Conservation (phyloP, 2,888 invertebrate genomes). For the Drosophila meridionalis region DNA sequence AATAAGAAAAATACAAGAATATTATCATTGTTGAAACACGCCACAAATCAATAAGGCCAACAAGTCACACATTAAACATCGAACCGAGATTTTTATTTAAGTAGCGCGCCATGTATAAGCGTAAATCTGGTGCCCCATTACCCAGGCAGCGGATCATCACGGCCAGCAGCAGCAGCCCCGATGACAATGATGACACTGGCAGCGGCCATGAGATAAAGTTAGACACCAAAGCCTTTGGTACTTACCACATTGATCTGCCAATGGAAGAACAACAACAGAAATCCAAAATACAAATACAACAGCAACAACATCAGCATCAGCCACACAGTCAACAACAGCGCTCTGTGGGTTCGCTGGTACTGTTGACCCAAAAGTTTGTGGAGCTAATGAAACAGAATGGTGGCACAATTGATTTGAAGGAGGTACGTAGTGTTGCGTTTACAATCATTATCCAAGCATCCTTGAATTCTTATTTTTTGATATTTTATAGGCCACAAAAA, state of each 20-base stretch:
- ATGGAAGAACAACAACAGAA: slow-evolving; percentile 35
- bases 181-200: slow-evolving; percentile 50
- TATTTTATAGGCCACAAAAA: slow-evolving; percentile 89
- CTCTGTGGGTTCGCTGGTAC: slow-evolving; percentile 83
- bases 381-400: slow-evolving; percentile 82
- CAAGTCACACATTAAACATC: slow-evolving; percentile 39
- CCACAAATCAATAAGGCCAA: slow-evolving; percentile 31
- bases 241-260: slow-evolving; percentile 47
- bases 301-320: slow-evolving; percentile 43
- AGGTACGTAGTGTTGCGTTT: slow-evolving; percentile 58
- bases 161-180: slow-evolving; percentile 44
- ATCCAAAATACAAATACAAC: slow-evolving; percentile 32
- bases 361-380: slow-evolving; percentile 84
- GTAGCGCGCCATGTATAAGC: slow-evolving; percentile 67
- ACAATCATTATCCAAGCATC: neutral
- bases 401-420: slow-evolving; percentile 83
- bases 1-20: slow-evolving; percentile 50
- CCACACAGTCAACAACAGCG: slow-evolving; percentile 67
- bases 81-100: slow-evolving; percentile 34
- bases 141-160: slow-evolving; percentile 57
- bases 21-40: slow-evolving; percentile 35
- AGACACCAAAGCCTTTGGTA: slow-evolving; percentile 38
- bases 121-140: slow-evolving; percentile 62
- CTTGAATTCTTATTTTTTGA: neutral
- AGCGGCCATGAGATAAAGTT: slow-evolving; percentile 35